Conservation (phyloP, 2,113 vertebrate species). For the Onychostoma macrolepis region DNA sequence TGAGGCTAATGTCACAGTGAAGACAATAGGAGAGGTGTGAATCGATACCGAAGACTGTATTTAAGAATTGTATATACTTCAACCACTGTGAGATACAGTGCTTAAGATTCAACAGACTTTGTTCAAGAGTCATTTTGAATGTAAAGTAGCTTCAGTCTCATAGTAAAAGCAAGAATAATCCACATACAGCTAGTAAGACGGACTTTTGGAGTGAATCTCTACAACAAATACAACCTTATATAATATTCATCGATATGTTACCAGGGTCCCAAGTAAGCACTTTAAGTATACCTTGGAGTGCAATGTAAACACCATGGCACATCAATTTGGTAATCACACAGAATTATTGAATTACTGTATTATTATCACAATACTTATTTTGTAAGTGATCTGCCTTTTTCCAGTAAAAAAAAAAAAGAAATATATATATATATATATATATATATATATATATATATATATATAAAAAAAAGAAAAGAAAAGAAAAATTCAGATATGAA, state of each 20-base stretch:
- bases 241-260: no score
- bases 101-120: neutral
- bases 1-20: slow-evolving; percentile 1
- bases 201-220: neutral
- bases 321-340: neutral
- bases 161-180: neutral
- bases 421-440: no score
- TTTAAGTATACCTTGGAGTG: neutral
- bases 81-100: neutral
- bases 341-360: no score
- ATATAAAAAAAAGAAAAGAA: no score
- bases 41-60: neutral
- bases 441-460: no score
- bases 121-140: neutral
- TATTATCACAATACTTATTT: no score
- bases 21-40: slow-evolving; percentile 14
- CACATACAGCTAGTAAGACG: neutral
- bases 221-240: neutral
- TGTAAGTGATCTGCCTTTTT: no score
- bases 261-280: no score
- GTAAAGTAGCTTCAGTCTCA: neutral
- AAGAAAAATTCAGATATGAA: no score
- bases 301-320: neutral
- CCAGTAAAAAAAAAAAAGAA: no score
- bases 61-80: neutral